Base-by-base conservation (phyloP, 2,888 invertebrate genomes). In the Hartigia nigra region DNA sequence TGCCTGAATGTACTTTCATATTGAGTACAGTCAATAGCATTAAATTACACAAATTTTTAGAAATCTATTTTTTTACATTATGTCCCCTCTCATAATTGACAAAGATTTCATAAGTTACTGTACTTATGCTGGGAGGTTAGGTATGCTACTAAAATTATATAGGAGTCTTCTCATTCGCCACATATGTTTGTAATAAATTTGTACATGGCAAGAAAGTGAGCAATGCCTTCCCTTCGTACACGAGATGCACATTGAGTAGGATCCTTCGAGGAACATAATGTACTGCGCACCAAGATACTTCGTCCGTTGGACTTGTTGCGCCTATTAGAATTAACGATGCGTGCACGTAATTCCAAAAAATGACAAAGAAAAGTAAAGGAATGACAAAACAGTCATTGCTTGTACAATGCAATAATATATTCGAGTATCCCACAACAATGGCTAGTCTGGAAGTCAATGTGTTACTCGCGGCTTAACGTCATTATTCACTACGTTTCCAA, bases 151-250 rank as follows among this genome's bases (percentile, higher is more conserved):
- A 23, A 55, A 55, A 55, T 55, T 23, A 23, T 72, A 0, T 12
- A 34, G 31, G 77, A 75, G 69, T 76, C 79, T 74, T 79, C 77
- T 76, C 79, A 14, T 77, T 35, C 76, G 77, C 76, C 76, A 55
- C 81, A 79, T 76, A 76, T 81, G 81, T 74, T 81, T 76, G 76
- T 75, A 81, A 81, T 81, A 81, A 79, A 81, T 78, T 77, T 55
- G 31, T 31, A 72, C 14, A 12, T 9, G 4, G 31, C 72, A 72
- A 72, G 72, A 72, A 72, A 31, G 2, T 23, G 23, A 5, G 55
- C 23, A 23, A 23, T 55, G 23, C 23, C 55, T 55, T 55, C 14
- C 14, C 55, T 9, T 9, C 55, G 9, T 55, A 1, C 55, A 5
- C 55, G 55, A 9, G 23, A 55, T 23, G 9, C 55, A 1, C 23